A percentile compares a stretch with the other conserved stretches of the same genome.
Conservation (phyloP, 1,140 invertebrate genomes). For the Penaeus japonicus region DNA sequence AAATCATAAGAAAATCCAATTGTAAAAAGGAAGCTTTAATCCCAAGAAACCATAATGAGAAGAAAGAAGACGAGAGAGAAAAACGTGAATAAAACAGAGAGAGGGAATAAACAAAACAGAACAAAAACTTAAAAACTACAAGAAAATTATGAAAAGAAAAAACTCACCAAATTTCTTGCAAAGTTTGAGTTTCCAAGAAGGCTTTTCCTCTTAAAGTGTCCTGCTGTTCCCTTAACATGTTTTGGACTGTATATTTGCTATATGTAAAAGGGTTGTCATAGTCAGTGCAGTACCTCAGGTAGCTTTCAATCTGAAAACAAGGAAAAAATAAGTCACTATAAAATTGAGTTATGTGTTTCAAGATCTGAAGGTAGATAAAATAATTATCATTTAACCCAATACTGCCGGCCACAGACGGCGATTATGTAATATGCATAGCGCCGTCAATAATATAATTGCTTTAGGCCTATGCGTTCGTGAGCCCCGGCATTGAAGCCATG, state of each 20-base stretch:
- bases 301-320: constrained; percentile 65
- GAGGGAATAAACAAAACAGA: no score
- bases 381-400: no score
- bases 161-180: constrained; percentile 88
- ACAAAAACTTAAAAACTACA: constrained; percentile 9
- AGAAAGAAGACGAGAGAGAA: background rate
- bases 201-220: constrained; percentile 81
- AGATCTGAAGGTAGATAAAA: background rate
- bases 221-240: constrained; percentile 88
- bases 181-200: constrained; percentile 82
- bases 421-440: no score
- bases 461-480: no score
- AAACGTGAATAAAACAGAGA: background rate
- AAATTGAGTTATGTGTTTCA: background rate
- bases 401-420: no score
- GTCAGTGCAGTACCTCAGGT: constrained; percentile 81
- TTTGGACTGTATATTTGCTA: constrained; percentile 95
- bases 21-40: no score
- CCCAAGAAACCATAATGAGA: no score
- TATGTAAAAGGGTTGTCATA: constrained; percentile 90
- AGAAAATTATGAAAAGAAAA: constrained; percentile 30
- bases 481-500: no score
- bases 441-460: no score
- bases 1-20: no score
- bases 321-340: background rate